Percentiles rank a stretch among this genome's conserved stretches.
phyloP scores from a whole-genome alignment of 1,140 invertebrate genomes.

The Rhyacophila brunnea region DNA sequence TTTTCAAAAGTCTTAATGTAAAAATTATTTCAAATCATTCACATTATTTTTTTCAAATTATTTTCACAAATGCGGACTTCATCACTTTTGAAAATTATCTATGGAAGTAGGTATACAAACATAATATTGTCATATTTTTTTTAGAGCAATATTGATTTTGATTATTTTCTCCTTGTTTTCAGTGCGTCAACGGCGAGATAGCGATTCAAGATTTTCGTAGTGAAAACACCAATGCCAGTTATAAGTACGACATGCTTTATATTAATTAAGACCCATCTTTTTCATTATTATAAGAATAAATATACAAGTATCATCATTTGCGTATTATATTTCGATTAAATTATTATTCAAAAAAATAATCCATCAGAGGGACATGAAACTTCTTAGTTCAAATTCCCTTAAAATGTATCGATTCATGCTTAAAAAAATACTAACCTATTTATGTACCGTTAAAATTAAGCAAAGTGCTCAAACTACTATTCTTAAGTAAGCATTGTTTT shows the following conservation, averaged over 20 bases:
- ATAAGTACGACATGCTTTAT: conserved; percentile 19
- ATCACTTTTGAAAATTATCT: too few species aligned
- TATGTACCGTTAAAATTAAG: conserved; percentile 42
- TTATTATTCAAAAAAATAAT: neutral
- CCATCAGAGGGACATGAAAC: too few species aligned
- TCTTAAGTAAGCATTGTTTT: conserved; percentile 31
- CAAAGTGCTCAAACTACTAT: conserved; percentile 41
- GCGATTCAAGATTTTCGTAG: conserved; percentile 31
- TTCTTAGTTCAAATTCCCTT: neutral
- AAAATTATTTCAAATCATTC: too few species aligned
- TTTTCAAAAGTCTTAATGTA: too few species aligned
- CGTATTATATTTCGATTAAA: neutral
- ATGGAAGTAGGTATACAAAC: too few species aligned
- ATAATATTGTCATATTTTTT: too few species aligned
- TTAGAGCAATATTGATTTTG: too few species aligned
- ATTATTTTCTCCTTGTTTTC: conserved; percentile 18
- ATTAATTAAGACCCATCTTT: conserved; percentile 23
- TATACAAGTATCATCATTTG: neutral
- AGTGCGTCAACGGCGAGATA: conserved; percentile 32
- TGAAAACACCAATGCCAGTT: neutral
- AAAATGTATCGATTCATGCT: conserved; percentile 9
- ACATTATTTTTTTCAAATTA: too few species aligned
- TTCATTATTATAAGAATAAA: conserved; percentile 16
- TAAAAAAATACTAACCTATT: conserved; percentile 33
- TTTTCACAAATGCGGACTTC: too few species aligned